These are phyloP conservation scores for Dreissena rostriformis DNA, from an alignment of 1,140 invertebrate species.

Conservation along the genomic window DNA sequence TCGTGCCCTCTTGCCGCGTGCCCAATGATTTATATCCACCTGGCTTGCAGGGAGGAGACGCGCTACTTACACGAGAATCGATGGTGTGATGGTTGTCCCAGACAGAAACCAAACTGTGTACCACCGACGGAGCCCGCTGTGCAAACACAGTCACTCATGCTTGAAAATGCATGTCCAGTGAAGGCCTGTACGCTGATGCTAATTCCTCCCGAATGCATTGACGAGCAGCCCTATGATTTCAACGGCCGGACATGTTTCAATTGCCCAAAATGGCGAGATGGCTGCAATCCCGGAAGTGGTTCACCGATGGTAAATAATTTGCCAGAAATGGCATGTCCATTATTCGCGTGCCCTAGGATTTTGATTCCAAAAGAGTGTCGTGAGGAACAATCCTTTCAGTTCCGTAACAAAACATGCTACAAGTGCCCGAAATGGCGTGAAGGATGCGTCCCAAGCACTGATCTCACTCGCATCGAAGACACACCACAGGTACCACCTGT, in stretches of 20 bases:
- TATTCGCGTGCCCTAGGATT: constrained; percentile 26
- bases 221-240: constrained; percentile 32
- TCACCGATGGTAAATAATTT: not conserved
- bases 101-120: constrained; percentile 10
- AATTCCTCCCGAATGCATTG: constrained; percentile 39
- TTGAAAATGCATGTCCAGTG: constrained; percentile 21
- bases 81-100: constrained; percentile 36
- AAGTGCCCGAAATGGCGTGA: constrained; percentile 44
- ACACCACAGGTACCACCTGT: not conserved
- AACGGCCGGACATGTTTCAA: constrained; percentile 39
- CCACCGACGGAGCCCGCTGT: not conserved
- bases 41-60: constrained; percentile 28
- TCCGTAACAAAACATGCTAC: constrained; percentile 23
- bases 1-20: constrained; percentile 26
- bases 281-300: not conserved
- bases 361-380: constrained; percentile 41
- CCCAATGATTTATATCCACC: constrained; percentile 15
- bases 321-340: constrained; percentile 32
- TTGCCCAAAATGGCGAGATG: constrained; percentile 27
- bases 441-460: constrained; percentile 26
- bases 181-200: constrained; percentile 22
- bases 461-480: not conserved
- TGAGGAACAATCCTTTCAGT: constrained; percentile 22
- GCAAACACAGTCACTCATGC: constrained; percentile 4
- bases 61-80: not conserved